A percentile compares a stretch with the other conserved stretches of the same genome.
These are phyloP conservation scores for Drosophila vallismaia DNA, from an alignment of 2,888 invertebrate genomes.

Conservation along the genomic window DNA sequence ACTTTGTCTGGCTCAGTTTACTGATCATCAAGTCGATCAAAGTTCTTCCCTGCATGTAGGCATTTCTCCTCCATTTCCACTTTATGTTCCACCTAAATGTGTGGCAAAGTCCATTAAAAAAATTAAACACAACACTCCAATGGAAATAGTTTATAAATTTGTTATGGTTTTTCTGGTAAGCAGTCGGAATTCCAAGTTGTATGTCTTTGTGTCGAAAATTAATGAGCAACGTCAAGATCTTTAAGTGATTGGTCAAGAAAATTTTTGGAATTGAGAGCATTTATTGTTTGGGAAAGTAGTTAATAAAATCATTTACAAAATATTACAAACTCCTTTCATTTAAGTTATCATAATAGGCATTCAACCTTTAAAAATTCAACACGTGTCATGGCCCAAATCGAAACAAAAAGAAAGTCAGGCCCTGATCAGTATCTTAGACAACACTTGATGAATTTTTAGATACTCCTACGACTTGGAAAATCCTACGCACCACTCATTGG, in stretches of 20 bases:
- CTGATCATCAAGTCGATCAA: constrained; percentile 63
- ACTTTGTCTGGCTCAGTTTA: constrained; percentile 72
- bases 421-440: constrained; percentile 14
- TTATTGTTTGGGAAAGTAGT: not conserved
- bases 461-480: constrained; percentile 29
- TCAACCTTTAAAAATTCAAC: constrained; percentile 4
- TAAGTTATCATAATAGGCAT: not conserved
- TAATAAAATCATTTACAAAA: not conserved
- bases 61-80: constrained; percentile 46
- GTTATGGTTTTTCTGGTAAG: constrained; percentile 43
- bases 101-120: constrained; percentile 55
- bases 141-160: constrained; percentile 49
- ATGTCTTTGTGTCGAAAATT: constrained; percentile 26
- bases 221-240: constrained; percentile 29
- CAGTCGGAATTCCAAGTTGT: constrained; percentile 5
- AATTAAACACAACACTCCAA: constrained; percentile 30
- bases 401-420: constrained; percentile 15
- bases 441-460: not conserved
- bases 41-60: constrained; percentile 59
- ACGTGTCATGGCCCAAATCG: constrained; percentile 16
- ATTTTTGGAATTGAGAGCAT: constrained; percentile 9
- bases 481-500: constrained; percentile 23
- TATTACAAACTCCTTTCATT: not conserved
- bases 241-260: constrained; percentile 13
- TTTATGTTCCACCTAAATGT: constrained; percentile 43